phyloP scores from a whole-genome alignment of 2,113 vertebrate genomes.

The Bambusicola thoracicus region DNA sequence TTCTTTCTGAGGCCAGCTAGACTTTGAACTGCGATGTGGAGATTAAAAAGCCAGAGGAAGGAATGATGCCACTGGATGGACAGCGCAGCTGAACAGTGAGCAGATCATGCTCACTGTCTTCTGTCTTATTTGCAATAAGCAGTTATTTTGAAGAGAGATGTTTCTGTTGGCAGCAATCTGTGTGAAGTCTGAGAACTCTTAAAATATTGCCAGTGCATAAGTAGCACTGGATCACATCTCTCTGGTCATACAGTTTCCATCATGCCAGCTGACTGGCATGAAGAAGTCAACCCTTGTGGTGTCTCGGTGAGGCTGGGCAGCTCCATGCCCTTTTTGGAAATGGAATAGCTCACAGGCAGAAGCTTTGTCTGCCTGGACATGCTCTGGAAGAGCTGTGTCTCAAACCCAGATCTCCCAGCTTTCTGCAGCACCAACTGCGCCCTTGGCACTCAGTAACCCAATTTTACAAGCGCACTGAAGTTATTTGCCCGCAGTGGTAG shows the following conservation, averaged over 20 bases:
- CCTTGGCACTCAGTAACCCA: background rate
- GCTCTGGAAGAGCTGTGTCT: background rate
- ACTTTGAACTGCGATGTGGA: background rate
- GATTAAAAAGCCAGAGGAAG: background rate
- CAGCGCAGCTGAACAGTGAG: background rate
- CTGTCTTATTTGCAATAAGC: background rate
- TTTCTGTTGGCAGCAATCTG: background rate
- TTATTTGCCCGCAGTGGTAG: constrained; percentile 6
- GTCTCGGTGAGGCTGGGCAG: background rate
- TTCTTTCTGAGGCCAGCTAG: background rate
- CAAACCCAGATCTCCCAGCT: background rate
- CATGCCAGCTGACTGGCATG: background rate
- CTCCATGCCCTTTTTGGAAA: background rate
- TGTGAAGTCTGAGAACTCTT: background rate
- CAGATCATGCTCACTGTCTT: background rate
- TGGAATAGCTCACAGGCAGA: background rate
- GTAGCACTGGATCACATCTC: background rate
- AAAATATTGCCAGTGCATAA: background rate
- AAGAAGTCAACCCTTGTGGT: background rate
- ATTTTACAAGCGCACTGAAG: background rate
- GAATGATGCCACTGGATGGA: background rate
- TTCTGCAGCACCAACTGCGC: background rate
- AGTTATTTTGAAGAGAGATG: background rate
- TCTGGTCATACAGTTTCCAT: background rate
- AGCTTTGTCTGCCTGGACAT: background rate